Conservation (phyloP, 2,113 vertebrate species). For the Otus sunia region DNA sequence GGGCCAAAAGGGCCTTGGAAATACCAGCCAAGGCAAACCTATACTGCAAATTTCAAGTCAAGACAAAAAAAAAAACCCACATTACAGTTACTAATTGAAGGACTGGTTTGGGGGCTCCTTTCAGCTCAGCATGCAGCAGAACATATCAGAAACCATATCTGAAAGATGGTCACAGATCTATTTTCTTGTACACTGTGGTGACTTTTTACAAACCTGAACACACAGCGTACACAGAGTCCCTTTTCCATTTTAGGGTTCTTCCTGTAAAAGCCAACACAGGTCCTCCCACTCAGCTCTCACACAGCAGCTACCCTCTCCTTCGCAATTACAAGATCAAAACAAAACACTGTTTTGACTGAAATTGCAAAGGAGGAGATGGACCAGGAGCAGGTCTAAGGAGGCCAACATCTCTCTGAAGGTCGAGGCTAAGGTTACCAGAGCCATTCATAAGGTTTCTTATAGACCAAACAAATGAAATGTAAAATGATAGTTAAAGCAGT, state of each 20-base stretch:
- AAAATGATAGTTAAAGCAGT: background rate
- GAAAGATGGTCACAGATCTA: background rate
- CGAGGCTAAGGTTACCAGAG: constrained; percentile 65
- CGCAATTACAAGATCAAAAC: constrained; percentile 11
- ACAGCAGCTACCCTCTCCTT: constrained; percentile 27
- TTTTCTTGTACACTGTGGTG: background rate
- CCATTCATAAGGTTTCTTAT: background rate
- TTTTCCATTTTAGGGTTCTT: constrained; percentile 24
- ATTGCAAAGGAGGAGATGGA: constrained; percentile 28
- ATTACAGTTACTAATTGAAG: background rate
- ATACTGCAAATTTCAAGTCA: background rate
- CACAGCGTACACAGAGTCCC: background rate
- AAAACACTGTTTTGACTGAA: constrained; percentile 65
- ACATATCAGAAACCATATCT: background rate
- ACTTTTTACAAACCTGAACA: background rate
- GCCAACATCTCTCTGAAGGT: constrained; percentile 67
- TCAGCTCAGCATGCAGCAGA: background rate
- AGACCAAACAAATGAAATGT: background rate
- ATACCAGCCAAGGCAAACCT: background rate
- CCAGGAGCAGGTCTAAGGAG: constrained; percentile 27
- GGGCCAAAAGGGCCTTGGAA: background rate
- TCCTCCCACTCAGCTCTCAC: constrained; percentile 13
- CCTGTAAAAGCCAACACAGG: constrained; percentile 29
- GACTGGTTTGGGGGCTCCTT: background rate
- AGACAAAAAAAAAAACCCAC: background rate